Conservation (phyloP, 2,797 vertebrate species). For the Pseudopleuronectes americanus region DNA sequence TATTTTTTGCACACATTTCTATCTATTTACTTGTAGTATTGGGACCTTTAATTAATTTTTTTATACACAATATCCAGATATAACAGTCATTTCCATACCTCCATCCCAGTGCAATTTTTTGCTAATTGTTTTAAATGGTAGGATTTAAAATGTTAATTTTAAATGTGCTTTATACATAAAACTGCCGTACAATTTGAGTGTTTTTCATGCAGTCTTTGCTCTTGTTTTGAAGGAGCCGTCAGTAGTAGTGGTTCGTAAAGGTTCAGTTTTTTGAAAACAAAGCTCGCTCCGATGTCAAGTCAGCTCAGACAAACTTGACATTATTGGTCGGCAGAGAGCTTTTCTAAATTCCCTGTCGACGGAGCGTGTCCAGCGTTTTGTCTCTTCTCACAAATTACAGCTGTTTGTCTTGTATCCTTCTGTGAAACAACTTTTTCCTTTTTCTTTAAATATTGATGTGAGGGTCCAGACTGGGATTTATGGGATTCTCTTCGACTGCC, state of each 20-base stretch:
- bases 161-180: too few species aligned
- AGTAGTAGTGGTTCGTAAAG: slow-evolving; percentile 24
- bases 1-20: too few species aligned
- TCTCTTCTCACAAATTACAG: slow-evolving; percentile 27
- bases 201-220: too few species aligned
- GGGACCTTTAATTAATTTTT: too few species aligned
- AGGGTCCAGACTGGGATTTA: not conserved
- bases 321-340: slow-evolving; percentile 9
- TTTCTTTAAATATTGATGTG: slow-evolving; percentile 8
- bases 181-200: not conserved
- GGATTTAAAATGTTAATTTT: not conserved
- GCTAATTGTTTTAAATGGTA: too few species aligned
- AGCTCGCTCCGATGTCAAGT: slow-evolving; percentile 34
- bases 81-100: too few species aligned
- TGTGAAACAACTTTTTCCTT: not conserved
- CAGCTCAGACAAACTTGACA: slow-evolving; percentile 46
- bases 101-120: too few species aligned
- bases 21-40: too few species aligned
- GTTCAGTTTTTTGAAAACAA: slow-evolving; percentile 28
- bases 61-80: too few species aligned
- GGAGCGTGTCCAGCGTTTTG: slow-evolving; percentile 22
- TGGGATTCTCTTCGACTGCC: not conserved
- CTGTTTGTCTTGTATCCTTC: not conserved
- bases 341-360: slow-evolving; percentile 17
- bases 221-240: not conserved